Evolutionary conservation across 2,113 vertebrate species (phyloP), one percentile per base, ranked within the genome.

Genomic region (Hippopotamus amphibius): DNA sequence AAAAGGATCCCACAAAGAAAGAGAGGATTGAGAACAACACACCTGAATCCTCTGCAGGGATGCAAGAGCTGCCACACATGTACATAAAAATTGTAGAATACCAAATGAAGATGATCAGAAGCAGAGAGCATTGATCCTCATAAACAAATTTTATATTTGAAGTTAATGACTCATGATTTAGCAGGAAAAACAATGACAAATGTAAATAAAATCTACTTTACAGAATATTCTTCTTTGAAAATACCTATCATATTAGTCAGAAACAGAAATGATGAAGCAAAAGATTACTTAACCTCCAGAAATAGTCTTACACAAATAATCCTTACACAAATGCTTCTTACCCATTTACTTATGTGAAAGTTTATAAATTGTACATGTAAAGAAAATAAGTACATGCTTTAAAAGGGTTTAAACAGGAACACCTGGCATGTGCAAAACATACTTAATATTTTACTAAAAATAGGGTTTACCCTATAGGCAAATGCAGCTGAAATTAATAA

Each of bases 241-340:
- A 80, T 88, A 71, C 46, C 48, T n/a, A 59, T 55, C 22, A 37
- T 6, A 46, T 74, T 61, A 90, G 3, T 53, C 61, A 55, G 53
- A 96, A 76, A 57, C 33, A 86, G 37, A 92, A 88, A 72, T 55
- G 9, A 88, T 87, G 22, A 93, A 85, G 85, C 43, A 50, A 46
- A 93, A 66, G 46, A 77, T 82, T 61, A 68, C 21, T 59, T 46
- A 74, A 86, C 13, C 33, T 82, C 41, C 26, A 69, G 61, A 94
- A 82, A 59, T 76, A 85, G n/a, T 48, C 55, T 57, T 57, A 57
- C 17, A 57, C 26, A 14, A 7, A 69, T 72, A 57, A 57, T 88
- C 50, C 43, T 79, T 71, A 93, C 41, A 88, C 59, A 68, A 72
- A 28, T 13, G 9, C 12, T 43, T 93, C 13, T 15, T 43, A 90